Evolutionary conservation across 2,113 vertebrate species (phyloP).

Genomic region (Melierax canorus): DNA sequence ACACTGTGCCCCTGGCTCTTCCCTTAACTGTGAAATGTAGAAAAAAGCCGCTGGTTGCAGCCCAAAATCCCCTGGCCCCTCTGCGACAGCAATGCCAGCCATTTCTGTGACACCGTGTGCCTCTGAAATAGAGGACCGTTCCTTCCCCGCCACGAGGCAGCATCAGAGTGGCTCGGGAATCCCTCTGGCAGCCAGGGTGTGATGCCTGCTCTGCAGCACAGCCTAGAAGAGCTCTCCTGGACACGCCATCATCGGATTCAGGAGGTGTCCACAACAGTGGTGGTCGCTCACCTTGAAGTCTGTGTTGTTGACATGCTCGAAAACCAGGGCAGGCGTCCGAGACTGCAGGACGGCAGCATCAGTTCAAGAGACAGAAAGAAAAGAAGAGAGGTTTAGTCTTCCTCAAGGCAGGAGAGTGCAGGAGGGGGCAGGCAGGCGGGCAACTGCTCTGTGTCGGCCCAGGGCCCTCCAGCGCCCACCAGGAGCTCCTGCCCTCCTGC

Average conservation of each 20-base stretch:
- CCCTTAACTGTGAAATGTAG: background rate
- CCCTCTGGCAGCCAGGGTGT: background rate
- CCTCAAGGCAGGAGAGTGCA: no score
- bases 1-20: background rate
- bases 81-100: no score
- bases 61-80: background rate
- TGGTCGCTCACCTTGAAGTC: constrained; percentile 81
- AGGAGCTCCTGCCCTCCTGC: background rate
- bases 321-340: constrained; percentile 85
- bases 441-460: background rate
- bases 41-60: background rate
- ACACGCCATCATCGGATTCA: rapidly evolving
- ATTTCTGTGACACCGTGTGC: rapidly evolving
- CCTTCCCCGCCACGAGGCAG: background rate
- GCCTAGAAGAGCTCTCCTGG: background rate
- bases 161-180: background rate
- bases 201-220: background rate
- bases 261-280: background rate
- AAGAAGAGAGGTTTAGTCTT: background rate
- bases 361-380: background rate
- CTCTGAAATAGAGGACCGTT: background rate
- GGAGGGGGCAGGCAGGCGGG: background rate
- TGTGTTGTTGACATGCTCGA: constrained; percentile 89
- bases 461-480: background rate
- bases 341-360: constrained; percentile 58